Percentiles rank a stretch among this genome's conserved stretches.
Conservation (phyloP, 2,888 invertebrate genomes). For the Mesopsocus fuscifrons region DNA sequence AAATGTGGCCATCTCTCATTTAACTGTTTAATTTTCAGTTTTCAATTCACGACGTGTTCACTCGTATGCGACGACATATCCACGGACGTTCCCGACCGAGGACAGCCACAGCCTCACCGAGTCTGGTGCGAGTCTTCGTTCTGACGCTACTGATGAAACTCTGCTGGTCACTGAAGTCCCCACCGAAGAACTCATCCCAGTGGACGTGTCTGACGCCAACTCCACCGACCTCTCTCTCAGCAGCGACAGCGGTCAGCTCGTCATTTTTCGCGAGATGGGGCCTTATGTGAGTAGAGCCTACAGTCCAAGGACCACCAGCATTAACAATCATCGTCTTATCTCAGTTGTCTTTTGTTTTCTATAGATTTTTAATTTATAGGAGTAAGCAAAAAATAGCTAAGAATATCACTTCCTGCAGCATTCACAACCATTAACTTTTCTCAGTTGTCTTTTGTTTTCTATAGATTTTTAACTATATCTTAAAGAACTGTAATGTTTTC, state of each 20-base stretch:
- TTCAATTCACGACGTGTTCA: constrained; percentile 40
- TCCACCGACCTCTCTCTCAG: background rate
- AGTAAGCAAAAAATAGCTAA: too few relatives aligned
- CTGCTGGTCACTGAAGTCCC: constrained; percentile 7
- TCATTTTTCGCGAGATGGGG: background rate
- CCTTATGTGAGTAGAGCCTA: background rate
- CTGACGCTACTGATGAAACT: constrained; percentile 21
- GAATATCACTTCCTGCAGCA: too few relatives aligned
- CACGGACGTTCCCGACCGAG: constrained; percentile 21
- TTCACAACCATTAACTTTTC: too few relatives aligned
- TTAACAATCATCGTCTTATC: too few relatives aligned
- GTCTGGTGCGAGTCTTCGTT: constrained; percentile 23
- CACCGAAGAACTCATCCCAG: constrained; percentile 14
- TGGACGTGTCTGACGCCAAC: background rate
- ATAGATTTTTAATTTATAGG: constrained; percentile 1
- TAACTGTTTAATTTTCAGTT: too few relatives aligned
- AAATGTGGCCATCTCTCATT: too few relatives aligned
- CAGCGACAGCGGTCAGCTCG: background rate
- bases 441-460: too few relatives aligned
- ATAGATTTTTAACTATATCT: too few relatives aligned
- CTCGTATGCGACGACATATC: constrained; percentile 34
- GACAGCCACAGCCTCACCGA: constrained; percentile 21
- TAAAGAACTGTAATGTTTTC: too few relatives aligned
- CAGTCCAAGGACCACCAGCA: too few relatives aligned
- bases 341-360: too few relatives aligned